phyloP scores from a whole-genome alignment of 2,797 vertebrate genomes.

The Crocidura indochinensis region DNA sequence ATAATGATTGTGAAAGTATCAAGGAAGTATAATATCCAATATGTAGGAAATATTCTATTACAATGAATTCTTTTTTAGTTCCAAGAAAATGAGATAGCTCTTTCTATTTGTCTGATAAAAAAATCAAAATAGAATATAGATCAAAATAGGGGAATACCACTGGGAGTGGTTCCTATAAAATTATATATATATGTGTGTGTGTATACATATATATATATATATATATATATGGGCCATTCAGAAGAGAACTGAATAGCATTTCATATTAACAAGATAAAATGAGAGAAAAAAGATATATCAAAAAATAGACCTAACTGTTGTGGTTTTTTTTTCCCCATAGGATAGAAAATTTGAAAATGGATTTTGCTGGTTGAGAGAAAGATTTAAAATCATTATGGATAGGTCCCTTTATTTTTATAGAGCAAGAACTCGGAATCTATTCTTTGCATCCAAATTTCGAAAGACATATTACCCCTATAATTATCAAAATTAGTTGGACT shows the following conservation, averaged over 20 bases:
- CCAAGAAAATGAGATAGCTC: not conserved
- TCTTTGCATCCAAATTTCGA: conserved; percentile 29
- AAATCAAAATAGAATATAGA: not conserved
- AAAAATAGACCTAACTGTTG: not conserved
- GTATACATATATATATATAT: not conserved
- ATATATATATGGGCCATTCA: not conserved
- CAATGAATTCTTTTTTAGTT: not conserved
- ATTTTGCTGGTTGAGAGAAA: conserved; percentile 1
- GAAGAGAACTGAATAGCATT: not conserved
- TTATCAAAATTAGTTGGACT: conserved; percentile 64
- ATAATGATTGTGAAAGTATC: not conserved
- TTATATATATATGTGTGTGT: not conserved
- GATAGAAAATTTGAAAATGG: conserved; percentile 22
- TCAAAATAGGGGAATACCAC: not conserved
- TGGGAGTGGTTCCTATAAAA: not conserved
- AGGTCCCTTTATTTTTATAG: conserved; percentile 51
- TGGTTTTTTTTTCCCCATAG: not conserved
- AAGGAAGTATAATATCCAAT: not conserved
- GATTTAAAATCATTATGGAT: conserved; percentile 1
- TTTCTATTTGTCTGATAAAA: not conserved
- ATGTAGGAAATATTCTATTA: not conserved
- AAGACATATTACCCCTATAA: not conserved
- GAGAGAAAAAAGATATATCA: not conserved
- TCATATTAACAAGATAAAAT: conserved; percentile 67
- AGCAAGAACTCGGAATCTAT: conserved; percentile 39